These are phyloP conservation scores for Raphicerus campestris DNA, from an alignment of 2,113 vertebrate genomes.

Conservation along the genomic window DNA sequence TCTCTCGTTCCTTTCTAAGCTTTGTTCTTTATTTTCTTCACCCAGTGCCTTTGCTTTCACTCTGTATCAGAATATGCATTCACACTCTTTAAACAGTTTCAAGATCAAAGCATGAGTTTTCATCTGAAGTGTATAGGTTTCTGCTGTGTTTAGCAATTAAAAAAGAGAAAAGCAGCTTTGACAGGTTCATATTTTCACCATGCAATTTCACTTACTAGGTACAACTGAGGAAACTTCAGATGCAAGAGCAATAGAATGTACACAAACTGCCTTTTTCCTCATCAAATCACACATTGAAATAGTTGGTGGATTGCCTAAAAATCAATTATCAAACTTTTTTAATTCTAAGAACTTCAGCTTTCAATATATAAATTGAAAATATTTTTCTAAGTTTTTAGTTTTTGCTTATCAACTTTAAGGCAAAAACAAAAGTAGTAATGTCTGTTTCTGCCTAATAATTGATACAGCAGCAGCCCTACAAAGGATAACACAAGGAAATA, in stretches of 20 bases:
- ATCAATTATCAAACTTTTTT: slow-evolving; percentile 32
- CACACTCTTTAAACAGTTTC: slow-evolving; percentile 65
- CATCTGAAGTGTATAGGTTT: slow-evolving; percentile 60
- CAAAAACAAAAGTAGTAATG: neutral
- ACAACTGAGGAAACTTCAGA: slow-evolving; percentile 22
- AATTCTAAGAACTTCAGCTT: slow-evolving; percentile 19
- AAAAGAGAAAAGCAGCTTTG: slow-evolving; percentile 28
- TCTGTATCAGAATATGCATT: slow-evolving; percentile 58
- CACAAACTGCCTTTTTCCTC: neutral
- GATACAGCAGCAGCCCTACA: neutral
- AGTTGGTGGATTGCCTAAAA: slow-evolving; percentile 16
- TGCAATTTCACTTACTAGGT: slow-evolving; percentile 50
- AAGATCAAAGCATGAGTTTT: slow-evolving; percentile 52
- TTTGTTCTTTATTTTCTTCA: neutral
- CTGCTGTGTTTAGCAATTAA: slow-evolving; percentile 66
- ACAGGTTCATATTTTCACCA: slow-evolving; percentile 62
- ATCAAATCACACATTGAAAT: slow-evolving; percentile 20
- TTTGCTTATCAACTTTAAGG: slow-evolving; percentile 40
- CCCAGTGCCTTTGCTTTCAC: neutral
- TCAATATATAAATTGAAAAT: slow-evolving; percentile 20
- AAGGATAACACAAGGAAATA: slow-evolving; percentile 24
- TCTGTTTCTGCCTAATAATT: slow-evolving; percentile 40
- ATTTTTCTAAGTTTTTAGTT: neutral
- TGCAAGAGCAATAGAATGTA: neutral
- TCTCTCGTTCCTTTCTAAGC: neutral